Conservation (phyloP, 2,888 invertebrate genomes). For the Nemotelus nigrinus region DNA sequence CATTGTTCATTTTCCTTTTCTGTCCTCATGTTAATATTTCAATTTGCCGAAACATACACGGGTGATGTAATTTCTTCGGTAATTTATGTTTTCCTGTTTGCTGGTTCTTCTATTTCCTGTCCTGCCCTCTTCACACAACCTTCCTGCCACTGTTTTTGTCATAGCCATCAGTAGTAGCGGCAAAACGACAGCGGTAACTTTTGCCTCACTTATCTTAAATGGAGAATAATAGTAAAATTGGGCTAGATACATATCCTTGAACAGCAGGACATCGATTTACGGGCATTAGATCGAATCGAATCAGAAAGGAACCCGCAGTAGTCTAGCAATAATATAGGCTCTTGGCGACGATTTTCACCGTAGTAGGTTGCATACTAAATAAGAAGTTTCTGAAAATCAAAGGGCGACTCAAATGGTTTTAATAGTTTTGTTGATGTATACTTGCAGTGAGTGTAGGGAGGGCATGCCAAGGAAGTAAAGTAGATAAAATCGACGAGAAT, state of each 20-base stretch:
- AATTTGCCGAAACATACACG: conserved; percentile 44
- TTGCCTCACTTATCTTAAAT: conserved; percentile 30
- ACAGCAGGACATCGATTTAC: conserved; percentile 36
- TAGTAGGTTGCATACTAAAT: not conserved
- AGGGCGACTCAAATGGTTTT: conserved; percentile 17
- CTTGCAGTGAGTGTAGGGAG: too few species aligned
- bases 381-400: not conserved
- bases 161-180: not conserved
- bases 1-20: too few species aligned
- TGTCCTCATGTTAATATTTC: conserved; percentile 43
- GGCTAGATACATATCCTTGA: conserved; percentile 31
- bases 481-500: too few species aligned
- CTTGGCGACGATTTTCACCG: conserved; percentile 2
- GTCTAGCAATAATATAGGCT: not conserved
- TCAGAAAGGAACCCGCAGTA: not conserved
- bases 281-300: not conserved
- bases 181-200: conserved; percentile 4
- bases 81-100: conserved; percentile 48
- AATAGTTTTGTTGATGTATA: conserved; percentile 21
- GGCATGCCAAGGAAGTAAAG: too few species aligned
- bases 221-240: conserved; percentile 38
- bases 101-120: not conserved
- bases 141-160: too few species aligned
- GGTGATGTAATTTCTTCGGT: conserved; percentile 46
- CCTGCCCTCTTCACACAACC: not conserved